Conservation (phyloP, 2,888 invertebrate genomes). For the Ochropacha duplaris region DNA sequence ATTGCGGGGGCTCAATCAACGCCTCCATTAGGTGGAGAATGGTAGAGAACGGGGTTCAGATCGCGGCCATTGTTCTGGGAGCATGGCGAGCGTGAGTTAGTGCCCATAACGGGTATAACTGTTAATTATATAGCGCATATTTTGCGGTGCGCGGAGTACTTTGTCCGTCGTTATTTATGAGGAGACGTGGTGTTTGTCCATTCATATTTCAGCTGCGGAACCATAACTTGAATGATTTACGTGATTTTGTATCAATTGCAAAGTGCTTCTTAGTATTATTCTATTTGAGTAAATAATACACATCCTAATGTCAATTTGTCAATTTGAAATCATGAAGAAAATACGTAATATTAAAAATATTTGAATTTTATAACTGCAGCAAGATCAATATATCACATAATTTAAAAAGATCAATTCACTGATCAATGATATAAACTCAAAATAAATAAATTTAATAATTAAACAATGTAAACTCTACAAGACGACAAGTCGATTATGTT, state of each 20-base stretch:
- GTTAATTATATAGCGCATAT: constrained; percentile 73
- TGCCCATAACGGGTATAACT: constrained; percentile 70
- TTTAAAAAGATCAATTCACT: no score
- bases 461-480: not conserved
- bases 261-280: not conserved
- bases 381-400: no score
- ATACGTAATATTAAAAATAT: no score
- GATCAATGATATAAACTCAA: not conserved
- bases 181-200: constrained; percentile 44
- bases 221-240: not conserved
- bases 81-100: constrained; percentile 60
- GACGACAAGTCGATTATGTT: not conserved
- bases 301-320: no score
- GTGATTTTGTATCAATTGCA: not conserved
- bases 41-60: constrained; percentile 37
- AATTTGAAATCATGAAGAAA: no score
- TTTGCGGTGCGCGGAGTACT: constrained; percentile 59
- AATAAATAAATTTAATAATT: no score
- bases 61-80: constrained; percentile 67
- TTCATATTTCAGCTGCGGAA: constrained; percentile 12
- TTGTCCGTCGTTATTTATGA: constrained; percentile 64
- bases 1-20: constrained; percentile 59
- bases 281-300: not conserved
- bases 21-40: constrained; percentile 58
- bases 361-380: no score